A percentile compares a stretch with the other conserved stretches of the same genome.
Conservation (phyloP, 2,888 invertebrate genomes). For the Amaurobius ferox region DNA sequence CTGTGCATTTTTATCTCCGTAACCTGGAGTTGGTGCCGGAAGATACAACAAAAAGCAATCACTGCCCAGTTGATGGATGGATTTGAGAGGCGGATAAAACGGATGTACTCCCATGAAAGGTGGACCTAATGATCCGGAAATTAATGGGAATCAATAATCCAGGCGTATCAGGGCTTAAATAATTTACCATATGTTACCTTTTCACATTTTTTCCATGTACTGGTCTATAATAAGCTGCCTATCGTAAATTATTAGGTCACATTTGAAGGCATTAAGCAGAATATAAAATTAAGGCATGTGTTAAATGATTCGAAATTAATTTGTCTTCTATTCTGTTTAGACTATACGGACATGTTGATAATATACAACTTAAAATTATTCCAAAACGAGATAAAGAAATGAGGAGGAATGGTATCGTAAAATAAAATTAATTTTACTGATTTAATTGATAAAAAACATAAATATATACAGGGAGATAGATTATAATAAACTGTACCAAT, state of each 20-base stretch:
- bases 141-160: slow-evolving; percentile 66
- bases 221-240: slow-evolving; percentile 33
- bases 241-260: not conserved
- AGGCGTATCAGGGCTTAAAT: slow-evolving; percentile 57
- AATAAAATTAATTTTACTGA: too few species aligned
- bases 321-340: too few species aligned
- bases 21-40: slow-evolving; percentile 6
- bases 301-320: too few species aligned
- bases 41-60: slow-evolving; percentile 24
- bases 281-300: too few species aligned
- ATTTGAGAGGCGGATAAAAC: slow-evolving; percentile 34
- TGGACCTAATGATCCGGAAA: slow-evolving; percentile 63
- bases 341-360: too few species aligned
- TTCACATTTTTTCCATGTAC: slow-evolving; percentile 49
- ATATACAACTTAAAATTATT: too few species aligned
- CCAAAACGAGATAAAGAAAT: too few species aligned
- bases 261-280: too few species aligned
- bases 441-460: too few species aligned
- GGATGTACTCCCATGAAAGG: slow-evolving; percentile 60
- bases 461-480: too few species aligned
- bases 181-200: slow-evolving; percentile 66
- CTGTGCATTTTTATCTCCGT: slow-evolving; percentile 35
- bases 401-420: too few species aligned
- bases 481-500: too few species aligned
- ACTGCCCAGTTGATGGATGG: slow-evolving; percentile 49